Percentiles rank a stretch among this genome's conserved stretches.
These are phyloP conservation scores for Oscheius myriophilus DNA, from an alignment of 2,888 invertebrate species.

Conservation along the genomic window DNA sequence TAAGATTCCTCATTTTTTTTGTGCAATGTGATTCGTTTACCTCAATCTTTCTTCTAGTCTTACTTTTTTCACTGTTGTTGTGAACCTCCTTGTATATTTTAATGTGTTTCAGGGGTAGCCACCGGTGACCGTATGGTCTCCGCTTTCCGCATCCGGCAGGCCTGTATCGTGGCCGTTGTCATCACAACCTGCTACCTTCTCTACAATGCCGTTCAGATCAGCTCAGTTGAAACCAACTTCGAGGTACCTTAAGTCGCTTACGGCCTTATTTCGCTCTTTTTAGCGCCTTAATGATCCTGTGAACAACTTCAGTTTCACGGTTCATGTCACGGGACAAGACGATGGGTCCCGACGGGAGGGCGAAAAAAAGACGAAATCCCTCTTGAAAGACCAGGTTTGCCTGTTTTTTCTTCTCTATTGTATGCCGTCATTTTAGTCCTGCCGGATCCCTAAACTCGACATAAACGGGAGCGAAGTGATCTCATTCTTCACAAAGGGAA, in stretches of 20 bases:
- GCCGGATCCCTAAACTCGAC: slow-evolving; percentile 65
- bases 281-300: too few species aligned
- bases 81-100: too few species aligned
- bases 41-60: too few species aligned
- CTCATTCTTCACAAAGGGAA: slow-evolving; percentile 52
- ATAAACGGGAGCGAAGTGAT: slow-evolving; percentile 61
- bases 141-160: slow-evolving; percentile 10
- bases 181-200: slow-evolving; percentile 11
- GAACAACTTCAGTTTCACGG: not conserved
- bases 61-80: too few species aligned
- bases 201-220: not conserved
- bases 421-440: slow-evolving; percentile 32
- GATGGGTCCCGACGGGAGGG: not conserved
- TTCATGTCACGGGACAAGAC: slow-evolving; percentile 1
- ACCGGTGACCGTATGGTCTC: not conserved
- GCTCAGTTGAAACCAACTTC: too few species aligned
- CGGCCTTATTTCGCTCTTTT: too few species aligned
- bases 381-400: slow-evolving; percentile 9
- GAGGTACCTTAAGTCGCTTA: too few species aligned
- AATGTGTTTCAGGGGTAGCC: too few species aligned
- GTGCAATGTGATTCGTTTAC: too few species aligned
- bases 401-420: not conserved
- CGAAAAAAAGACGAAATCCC: slow-evolving; percentile 7
- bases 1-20: too few species aligned
- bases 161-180: slow-evolving; percentile 17